Percentiles rank a stretch among this genome's conserved stretches.
phyloP scores from a whole-genome alignment of 2,888 invertebrate genomes.

The Xylota segnis region DNA sequence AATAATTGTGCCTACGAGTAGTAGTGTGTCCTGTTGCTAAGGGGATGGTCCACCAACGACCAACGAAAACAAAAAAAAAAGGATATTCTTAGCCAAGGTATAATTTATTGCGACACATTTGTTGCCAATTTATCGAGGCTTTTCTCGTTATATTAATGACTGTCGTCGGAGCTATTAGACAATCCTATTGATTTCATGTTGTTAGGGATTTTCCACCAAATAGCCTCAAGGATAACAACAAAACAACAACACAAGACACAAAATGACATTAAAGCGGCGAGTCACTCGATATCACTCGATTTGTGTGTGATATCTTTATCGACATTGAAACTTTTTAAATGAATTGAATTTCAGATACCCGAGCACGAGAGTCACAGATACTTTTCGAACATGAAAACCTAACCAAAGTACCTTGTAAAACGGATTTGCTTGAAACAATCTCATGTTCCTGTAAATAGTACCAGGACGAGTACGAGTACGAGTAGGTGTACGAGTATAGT shows the following conservation, averaged over 20 bases:
- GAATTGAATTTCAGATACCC: conserved; percentile 9
- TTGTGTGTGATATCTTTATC: conserved; percentile 38
- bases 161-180: conserved; percentile 62
- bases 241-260: too few relatives aligned
- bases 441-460: not conserved
- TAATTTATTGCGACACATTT: conserved; percentile 72
- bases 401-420: not conserved
- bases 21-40: conserved; percentile 34
- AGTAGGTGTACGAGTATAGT: too few relatives aligned
- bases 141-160: conserved; percentile 54
- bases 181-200: conserved; percentile 29
- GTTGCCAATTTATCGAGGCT: conserved; percentile 66
- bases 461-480: too few relatives aligned
- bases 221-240: not conserved
- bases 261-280: conserved; percentile 21
- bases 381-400: conserved; percentile 12
- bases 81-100: conserved; percentile 54
- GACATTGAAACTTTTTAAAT: conserved; percentile 12
- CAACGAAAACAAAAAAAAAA: conserved; percentile 52
- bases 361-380: not conserved
- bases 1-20: conserved; percentile 25
- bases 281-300: conserved; percentile 1
- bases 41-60: conserved; percentile 26
- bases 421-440: conserved; percentile 19
- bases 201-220: not conserved